These are phyloP conservation scores for Hestina assimilis DNA, from an alignment of 1,140 invertebrate genomes.

Conservation along the genomic window DNA sequence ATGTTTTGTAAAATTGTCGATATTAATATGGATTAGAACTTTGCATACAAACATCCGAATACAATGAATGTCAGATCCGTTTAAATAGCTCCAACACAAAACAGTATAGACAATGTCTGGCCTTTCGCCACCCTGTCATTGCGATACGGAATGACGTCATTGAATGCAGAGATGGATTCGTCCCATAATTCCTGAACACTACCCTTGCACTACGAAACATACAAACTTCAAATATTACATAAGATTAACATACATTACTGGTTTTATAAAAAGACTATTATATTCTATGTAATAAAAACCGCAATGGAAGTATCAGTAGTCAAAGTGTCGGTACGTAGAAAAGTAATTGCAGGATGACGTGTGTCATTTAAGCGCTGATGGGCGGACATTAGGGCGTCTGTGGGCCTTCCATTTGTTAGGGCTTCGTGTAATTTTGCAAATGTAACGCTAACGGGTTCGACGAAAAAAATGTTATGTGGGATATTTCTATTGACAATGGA, in stretches of 20 bases:
- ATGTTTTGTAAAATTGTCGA: not conserved
- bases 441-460: conserved; percentile 53
- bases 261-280: not conserved
- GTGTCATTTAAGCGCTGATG: conserved; percentile 72
- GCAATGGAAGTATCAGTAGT: conserved; percentile 34
- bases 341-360: conserved; percentile 64
- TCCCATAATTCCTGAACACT: conserved; percentile 66
- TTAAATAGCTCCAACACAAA: conserved; percentile 35
- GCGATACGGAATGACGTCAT: conserved; percentile 71
- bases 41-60: not conserved
- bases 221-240: not conserved
- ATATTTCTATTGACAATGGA: conserved; percentile 54
- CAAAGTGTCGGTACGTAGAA: conserved; percentile 4
- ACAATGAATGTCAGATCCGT: conserved; percentile 12
- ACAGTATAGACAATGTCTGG: conserved; percentile 57
- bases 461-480: conserved; percentile 52
- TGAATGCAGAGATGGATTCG: conserved; percentile 70
- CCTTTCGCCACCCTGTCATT: conserved; percentile 68
- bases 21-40: not conserved
- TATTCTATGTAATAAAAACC: not conserved
- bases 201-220: conserved; percentile 31
- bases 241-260: conserved; percentile 31
- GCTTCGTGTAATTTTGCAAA: conserved; percentile 65
- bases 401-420: conserved; percentile 65
- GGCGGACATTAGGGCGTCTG: conserved; percentile 71